Evolutionary conservation across 2,113 vertebrate species (phyloP), one percentile per base, ranked within the genome.

Genomic region (Ptychochromis oligacanthus): DNA sequence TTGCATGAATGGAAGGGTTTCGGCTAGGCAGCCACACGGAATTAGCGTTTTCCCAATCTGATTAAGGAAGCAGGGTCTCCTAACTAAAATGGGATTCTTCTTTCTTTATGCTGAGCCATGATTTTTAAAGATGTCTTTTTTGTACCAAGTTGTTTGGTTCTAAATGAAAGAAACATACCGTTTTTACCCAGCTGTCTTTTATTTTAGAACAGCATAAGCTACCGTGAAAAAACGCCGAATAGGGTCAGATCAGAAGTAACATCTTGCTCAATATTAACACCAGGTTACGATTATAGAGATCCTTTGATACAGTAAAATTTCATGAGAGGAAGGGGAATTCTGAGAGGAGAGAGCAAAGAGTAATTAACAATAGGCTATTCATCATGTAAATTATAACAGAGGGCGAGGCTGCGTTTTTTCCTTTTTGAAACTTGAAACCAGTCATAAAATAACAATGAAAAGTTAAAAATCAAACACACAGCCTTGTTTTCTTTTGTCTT

Each of bases 1-100:
- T 95, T 17, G 83, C 76, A n/a, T 96, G 87, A 96, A 36, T 10
- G 22, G 26, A 76, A 36, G 20, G 52, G 7, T 22, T 9, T 3
- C 10, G 15, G 6, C 15, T 8, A 2, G 6, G 43, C 2, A 64
- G 14, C 7, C 4, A 1, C 11, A 31, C 2, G n/a, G 7, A 22
- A 61, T 14, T 7, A 15, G 57, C 31, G 31, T 70, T 34, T 6
- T 7, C 28, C 14, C 22, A 52, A 3, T 55, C 17, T 5, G 1
- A 3, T 55, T 59, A 36, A 28, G 40, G 7, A 81, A 79, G 77
- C 22, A 6, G 3, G 31, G 49, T 43, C 28, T 84, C 64, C 38
- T 28, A 11, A 40, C 18, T 6, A 43, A 28, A 13, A 52, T 8
- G 2, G 10, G 10, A 55, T 36, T 56, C 0, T 9, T 31, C 40